Evolutionary conservation across 2,888 invertebrate species (phyloP), one percentile per base, ranked within the genome.

Genomic region (Cosmorhoe ocellata): DNA sequence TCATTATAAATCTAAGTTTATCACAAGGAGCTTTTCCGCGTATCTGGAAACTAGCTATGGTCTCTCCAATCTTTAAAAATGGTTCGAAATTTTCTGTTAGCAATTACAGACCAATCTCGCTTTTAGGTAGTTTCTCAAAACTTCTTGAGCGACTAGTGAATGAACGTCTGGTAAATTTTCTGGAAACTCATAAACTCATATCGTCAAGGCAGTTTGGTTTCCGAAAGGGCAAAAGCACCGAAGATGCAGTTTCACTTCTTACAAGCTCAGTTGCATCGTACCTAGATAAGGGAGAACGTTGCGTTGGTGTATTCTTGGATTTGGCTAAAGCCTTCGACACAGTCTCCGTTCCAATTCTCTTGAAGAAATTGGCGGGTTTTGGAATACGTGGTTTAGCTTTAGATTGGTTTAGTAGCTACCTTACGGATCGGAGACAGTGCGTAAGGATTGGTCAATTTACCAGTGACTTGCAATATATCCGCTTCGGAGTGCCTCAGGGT

Each of bases 401-500:
- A 1, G 36, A 22, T 8, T 48, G 47, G 46, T 47, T 47, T 10
- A 18, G 3, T 1, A 47, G 46, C 28, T 47, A 47, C 11, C 14
- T 40, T 7, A 14, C n/a, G 10, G 11, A 47, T 12, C 26, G 46
- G 12, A 28, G 11, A 11, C 46, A 39, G 26, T n/a, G 27, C 11
- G 32, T 47, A 1, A 47, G 14, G n/a, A 36, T 47, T 14, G 46
- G 46, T 1, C 28, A 33, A 13, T 1, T 7, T 11, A 24, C 18
- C 0, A 49, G 49, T 33, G 26, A 18, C 9, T 26, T 18, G 3
- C 32, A 18, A 8, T 1, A 2, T 1, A 33, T 49, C 6, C n/a
- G 12, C 10, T 49, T 38, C 27, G 41, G 41, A 1, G 42, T 49
- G 1, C 42, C 48, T 1, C 41, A 43, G 31, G 43, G 38, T 0